Base-by-base conservation (phyloP, 2,888 invertebrate genomes). In the Pilophorus perplexus region DNA sequence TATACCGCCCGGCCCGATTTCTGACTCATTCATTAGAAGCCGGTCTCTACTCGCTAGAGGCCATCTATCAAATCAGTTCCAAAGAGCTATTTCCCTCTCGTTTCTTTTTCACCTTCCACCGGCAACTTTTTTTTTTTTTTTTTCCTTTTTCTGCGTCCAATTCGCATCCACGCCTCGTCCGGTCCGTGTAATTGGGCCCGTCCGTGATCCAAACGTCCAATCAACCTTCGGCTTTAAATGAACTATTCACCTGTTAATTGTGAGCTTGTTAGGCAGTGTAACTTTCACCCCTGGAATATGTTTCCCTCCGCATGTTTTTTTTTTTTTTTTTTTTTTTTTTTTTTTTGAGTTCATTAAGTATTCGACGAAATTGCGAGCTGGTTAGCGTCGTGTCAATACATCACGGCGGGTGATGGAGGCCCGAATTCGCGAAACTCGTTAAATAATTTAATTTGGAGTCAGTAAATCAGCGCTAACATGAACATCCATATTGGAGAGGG, bases 161-260 rank as follows among this genome's bases (percentile, higher is more conserved):
- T 55, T 25, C 59, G 42, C 59, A 42, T 42, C 42, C 42, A 38
- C 40, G 22, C 59, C 59, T 52, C 52, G 52, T 52, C 52, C 52
- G 2, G 52, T 23, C 59, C 42, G 59, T 40, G 44, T 59, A 42
- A 59, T 59, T 40, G 59, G n/a, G 59, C 40, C 27, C 40, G 40
- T 59, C 42, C 42, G 59, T 42, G 59, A 59, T 59, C 42, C 25
- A 27, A 42, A 42, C 22, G 40, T 25, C 42, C 40, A 59, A 59
- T 59, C 42, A 40, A 22, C 25, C 14, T 23, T 42, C 6, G 25
- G 18, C 18, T 25, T 25, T 37, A 18, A 22, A 40, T 38, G 55
- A 40, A 55, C 55, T 55, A 52, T 52, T 52, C 52, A 52, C 52
- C 52, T 52, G 52, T 52, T 52, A 52, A 52, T 52, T 52, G 52